Evolutionary conservation across 2,888 invertebrate species (phyloP).

Genomic region (Autographa pulchrina): DNA sequence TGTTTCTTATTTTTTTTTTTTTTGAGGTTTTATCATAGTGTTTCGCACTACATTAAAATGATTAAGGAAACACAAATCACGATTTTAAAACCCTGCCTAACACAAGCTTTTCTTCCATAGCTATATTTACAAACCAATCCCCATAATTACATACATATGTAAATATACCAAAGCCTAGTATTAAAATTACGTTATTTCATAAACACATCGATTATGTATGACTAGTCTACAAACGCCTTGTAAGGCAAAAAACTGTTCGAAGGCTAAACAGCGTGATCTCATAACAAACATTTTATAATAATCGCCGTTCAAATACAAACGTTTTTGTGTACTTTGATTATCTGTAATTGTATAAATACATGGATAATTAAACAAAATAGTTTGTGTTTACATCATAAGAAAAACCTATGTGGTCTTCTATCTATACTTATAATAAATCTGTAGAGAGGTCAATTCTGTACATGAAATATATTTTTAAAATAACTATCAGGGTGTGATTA

Average conservation of each 20-base stretch:
- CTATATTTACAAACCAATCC: no score
- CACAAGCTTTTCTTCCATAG: no score
- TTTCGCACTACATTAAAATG: no score
- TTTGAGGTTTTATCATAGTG: no score
- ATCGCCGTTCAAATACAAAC: not conserved
- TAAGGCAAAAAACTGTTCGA: conserved; percentile 39
- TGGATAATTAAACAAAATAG: not conserved
- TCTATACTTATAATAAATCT: no score
- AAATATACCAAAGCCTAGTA: not conserved
- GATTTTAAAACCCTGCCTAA: no score
- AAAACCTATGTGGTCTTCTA: not conserved
- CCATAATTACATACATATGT: no score
- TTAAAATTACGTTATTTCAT: not conserved
- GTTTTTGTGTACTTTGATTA: not conserved
- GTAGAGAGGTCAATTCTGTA: no score
- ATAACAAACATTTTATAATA: conserved; percentile 24
- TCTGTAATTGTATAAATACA: not conserved
- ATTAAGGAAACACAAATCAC: no score
- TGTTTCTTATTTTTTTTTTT: no score
- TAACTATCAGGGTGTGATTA: no score
- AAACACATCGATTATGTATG: not conserved
- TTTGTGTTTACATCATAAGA: not conserved
- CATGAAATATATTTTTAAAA: no score
- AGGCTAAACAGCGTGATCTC: conserved; percentile 35
- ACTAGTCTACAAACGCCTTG: conserved; percentile 16